Evolutionary conservation across 1,140 invertebrate species (phyloP).

Genomic region (Anastrepha ludens): DNA sequence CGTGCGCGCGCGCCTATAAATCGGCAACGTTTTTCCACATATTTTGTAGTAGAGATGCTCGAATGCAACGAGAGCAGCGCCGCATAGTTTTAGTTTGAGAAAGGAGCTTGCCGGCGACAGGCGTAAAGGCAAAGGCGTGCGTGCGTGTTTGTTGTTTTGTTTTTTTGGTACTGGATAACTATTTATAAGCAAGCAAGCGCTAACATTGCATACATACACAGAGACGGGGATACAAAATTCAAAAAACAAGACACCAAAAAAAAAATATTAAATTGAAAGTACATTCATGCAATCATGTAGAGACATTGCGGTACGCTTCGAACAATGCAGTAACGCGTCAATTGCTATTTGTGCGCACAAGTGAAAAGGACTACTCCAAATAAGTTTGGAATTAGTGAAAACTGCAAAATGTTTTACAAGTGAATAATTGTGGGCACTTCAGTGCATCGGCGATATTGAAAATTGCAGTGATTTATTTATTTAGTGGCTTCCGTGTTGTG

Average conservation of each 20-base stretch:
- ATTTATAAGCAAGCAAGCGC: background rate
- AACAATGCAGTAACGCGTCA: background rate
- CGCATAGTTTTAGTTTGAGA: conserved; percentile 46
- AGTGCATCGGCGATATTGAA: background rate
- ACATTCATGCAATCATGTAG: background rate
- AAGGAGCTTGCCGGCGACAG: conserved; percentile 49
- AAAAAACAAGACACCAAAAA: background rate
- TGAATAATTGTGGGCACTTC: background rate
- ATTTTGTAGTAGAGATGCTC: background rate
- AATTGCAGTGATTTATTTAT: background rate
- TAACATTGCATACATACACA: background rate
- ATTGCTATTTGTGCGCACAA: conserved; percentile 20
- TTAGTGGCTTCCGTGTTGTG: conserved; percentile 31
- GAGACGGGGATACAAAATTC: background rate
- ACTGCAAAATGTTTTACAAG: background rate
- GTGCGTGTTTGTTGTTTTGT: conserved; percentile 34
- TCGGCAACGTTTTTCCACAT: conserved; percentile 2
- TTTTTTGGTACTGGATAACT: background rate
- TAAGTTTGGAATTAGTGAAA: background rate
- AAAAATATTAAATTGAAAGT: background rate
- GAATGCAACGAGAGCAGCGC: background rate
- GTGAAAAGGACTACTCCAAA: background rate
- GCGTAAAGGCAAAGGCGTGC: conserved; percentile 11
- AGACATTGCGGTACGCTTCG: background rate
- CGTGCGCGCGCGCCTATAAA: conserved; percentile 20